Conservation (phyloP, 2,113 vertebrate species). For the Mobula hypostoma region DNA sequence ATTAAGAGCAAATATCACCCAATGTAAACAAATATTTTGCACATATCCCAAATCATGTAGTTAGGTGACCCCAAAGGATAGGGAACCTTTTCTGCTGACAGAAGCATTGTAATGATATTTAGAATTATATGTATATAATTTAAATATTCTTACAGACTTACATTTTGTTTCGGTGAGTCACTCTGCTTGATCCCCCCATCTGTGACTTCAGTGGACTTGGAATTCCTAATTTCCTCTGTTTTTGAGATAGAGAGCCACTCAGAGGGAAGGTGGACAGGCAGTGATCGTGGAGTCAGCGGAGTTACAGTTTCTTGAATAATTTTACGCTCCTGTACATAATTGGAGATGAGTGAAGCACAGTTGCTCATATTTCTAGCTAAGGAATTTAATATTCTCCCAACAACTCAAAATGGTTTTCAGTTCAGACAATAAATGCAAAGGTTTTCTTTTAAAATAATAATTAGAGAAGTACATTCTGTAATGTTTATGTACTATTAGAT, state of each 20-base stretch:
- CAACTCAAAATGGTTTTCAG: background rate
- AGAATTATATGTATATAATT: background rate
- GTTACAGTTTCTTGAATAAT: slow-evolving; percentile 88
- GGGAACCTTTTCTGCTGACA: background rate
- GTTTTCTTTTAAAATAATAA: background rate
- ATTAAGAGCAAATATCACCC: background rate
- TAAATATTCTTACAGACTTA: slow-evolving; percentile 42
- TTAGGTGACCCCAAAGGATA: background rate
- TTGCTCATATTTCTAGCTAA: slow-evolving; percentile 1
- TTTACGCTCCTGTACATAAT: slow-evolving; percentile 68
- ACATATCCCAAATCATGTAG: background rate
- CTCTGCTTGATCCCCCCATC: slow-evolving; percentile 59
- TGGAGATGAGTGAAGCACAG: background rate
- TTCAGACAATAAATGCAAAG: background rate
- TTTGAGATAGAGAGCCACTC: slow-evolving; percentile 57
- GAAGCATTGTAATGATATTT: background rate
- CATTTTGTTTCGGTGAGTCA: slow-evolving; percentile 53
- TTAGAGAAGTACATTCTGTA: background rate
- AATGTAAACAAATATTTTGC: background rate
- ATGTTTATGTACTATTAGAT: background rate
- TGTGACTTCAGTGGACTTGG: slow-evolving; percentile 51
- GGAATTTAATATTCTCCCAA: background rate
- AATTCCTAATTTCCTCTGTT: slow-evolving; percentile 50
- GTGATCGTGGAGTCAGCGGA: slow-evolving; percentile 64
- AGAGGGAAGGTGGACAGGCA: slow-evolving; percentile 62